A percentile compares a stretch with the other conserved stretches of the same genome.
Conservation (phyloP, 1,140 invertebrate species). For the Antheraea mylitta region DNA sequence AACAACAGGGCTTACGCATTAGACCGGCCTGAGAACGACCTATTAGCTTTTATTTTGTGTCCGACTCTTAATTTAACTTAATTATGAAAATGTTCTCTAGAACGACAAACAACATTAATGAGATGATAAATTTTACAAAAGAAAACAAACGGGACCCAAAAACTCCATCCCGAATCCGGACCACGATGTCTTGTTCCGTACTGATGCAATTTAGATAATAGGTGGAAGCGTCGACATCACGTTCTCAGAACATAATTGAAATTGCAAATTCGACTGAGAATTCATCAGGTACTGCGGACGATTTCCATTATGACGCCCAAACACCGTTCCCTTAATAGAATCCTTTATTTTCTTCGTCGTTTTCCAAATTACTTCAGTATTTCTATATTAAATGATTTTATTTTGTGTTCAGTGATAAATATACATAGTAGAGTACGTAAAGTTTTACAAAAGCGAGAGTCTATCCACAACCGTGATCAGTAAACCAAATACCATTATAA, state of each 20-base stretch:
- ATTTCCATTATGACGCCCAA: slow-evolving; percentile 3
- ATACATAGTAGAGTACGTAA: too few species aligned
- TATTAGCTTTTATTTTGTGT: too few species aligned
- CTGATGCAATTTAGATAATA: slow-evolving; percentile 27
- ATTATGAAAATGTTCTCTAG: too few species aligned
- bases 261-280: slow-evolving; percentile 21
- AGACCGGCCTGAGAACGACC: too few species aligned
- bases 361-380: not conserved
- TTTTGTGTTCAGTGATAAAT: too few species aligned
- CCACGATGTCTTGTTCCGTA: slow-evolving; percentile 5
- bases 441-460: too few species aligned
- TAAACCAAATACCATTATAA: too few species aligned
- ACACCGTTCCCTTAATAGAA: slow-evolving; percentile 2
- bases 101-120: too few species aligned
- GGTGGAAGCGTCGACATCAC: slow-evolving; percentile 11
- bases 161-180: not conserved
- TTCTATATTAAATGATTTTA: not conserved
- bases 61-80: too few species aligned
- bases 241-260: slow-evolving; percentile 19
- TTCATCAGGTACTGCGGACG: not conserved
- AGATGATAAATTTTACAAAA: too few species aligned
- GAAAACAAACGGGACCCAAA: not conserved
- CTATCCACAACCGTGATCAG: too few species aligned
- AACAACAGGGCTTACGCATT: too few species aligned
- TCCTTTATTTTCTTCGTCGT: not conserved